Conservation (phyloP, 1,140 invertebrate species). For the Potamilus streckersoni region DNA sequence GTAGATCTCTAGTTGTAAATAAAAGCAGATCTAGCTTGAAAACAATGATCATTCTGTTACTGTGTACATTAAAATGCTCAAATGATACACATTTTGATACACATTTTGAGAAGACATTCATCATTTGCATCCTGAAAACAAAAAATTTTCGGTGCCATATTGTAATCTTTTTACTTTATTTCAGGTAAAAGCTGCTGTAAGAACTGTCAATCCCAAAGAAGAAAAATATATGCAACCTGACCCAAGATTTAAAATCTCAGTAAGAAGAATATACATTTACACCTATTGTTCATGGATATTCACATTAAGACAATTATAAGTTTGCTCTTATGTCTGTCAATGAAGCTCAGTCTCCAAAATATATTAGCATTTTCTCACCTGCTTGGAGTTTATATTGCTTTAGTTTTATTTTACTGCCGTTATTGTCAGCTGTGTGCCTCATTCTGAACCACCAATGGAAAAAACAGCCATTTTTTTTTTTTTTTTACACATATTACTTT, state of each 20-base stretch:
- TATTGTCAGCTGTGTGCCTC: too few relatives aligned
- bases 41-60: too few relatives aligned
- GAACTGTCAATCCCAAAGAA: conserved; percentile 95
- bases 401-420: not conserved
- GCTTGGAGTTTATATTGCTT: not conserved
- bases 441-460: too few relatives aligned
- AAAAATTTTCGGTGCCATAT: too few relatives aligned
- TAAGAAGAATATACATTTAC: conserved; percentile 49
- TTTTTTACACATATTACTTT: too few relatives aligned
- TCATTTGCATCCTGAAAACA: too few relatives aligned
- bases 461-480: too few relatives aligned
- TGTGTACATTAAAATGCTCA: too few relatives aligned
- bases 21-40: too few relatives aligned
- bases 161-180: conserved; percentile 16
- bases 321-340: not conserved
- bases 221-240: conserved; percentile 95
- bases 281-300: not conserved
- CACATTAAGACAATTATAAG: not conserved
- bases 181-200: conserved; percentile 86
- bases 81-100: too few relatives aligned
- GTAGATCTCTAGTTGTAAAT: not conserved
- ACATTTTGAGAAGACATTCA: too few relatives aligned
- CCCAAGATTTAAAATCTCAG: conserved; percentile 92
- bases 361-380: not conserved
- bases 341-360: too few relatives aligned